Conservation (phyloP, 2,797 vertebrate species). For the Sebastes nivosus region DNA sequence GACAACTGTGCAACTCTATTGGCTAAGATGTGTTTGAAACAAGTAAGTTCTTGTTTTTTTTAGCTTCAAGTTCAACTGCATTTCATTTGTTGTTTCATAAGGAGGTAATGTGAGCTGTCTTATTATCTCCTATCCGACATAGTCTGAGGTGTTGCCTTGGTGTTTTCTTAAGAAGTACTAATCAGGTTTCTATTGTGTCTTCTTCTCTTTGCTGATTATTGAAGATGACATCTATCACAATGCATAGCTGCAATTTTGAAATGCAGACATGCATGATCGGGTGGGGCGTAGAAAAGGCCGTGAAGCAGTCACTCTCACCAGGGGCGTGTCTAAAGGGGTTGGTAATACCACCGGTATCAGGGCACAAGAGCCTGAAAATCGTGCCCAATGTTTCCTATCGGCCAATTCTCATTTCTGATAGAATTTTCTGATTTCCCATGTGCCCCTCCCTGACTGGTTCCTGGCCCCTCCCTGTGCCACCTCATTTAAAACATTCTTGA, state of each 20-base stretch:
- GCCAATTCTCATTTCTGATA: background rate
- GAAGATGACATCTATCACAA: background rate
- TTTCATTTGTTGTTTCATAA: background rate
- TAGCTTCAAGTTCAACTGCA: background rate
- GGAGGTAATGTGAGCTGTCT: background rate
- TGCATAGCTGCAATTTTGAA: conserved; percentile 15
- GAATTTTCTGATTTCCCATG: background rate
- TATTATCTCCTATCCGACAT: background rate
- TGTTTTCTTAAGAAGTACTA: background rate
- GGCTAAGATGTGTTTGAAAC: background rate
- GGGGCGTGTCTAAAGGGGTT: background rate
- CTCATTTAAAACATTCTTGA: background rate
- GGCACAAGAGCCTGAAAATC: background rate
- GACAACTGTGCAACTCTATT: background rate
- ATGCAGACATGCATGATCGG: background rate
- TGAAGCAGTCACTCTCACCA: background rate
- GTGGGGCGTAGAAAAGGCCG: background rate
- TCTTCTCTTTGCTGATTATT: background rate
- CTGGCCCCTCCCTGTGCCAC: background rate
- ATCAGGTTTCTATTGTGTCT: background rate
- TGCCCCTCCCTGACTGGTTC: too few species aligned
- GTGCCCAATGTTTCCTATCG: too few species aligned
- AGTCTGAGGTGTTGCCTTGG: background rate
- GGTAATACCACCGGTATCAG: background rate
- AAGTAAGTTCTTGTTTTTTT: background rate